Percentiles rank a stretch among this genome's conserved stretches.
These are phyloP conservation scores for Melanostigma gelatinosum DNA, from an alignment of 2,113 vertebrate species.

Conservation along the genomic window DNA sequence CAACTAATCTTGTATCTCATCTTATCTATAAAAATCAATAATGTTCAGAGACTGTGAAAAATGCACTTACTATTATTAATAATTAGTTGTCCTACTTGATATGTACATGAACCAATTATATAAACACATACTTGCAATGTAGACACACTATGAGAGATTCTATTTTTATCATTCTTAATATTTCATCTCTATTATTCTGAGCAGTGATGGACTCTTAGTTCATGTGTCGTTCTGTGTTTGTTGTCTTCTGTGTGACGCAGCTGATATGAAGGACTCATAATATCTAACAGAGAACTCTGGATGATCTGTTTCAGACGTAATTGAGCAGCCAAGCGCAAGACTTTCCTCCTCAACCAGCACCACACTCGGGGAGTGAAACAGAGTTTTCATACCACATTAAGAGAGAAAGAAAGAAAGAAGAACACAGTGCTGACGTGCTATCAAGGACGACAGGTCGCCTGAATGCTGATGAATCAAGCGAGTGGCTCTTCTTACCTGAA, in stretches of 20 bases:
- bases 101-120: neutral
- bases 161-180: neutral
- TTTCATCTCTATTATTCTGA: neutral
- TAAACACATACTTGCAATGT: neutral
- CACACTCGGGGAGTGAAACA: conserved; percentile 16
- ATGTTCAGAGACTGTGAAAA: neutral
- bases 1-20: neutral
- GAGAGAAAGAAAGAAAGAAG: neutral
- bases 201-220: neutral
- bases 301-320: conserved; percentile 24
- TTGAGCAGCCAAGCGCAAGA: conserved; percentile 45
- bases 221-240: neutral
- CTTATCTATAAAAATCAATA: neutral
- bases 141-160: neutral
- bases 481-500: conserved; percentile 75
- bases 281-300: neutral
- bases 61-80: neutral
- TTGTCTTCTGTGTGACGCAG: neutral
- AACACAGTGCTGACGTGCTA: conserved; percentile 50
- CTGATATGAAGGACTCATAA: neutral
- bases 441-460: neutral
- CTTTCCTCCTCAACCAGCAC: conserved; percentile 18
- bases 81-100: no score
- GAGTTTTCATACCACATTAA: neutral
- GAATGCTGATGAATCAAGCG: conserved; percentile 34